Conservation (phyloP, 2,888 invertebrate genomes). For the Scaptomyza caliginosa region DNA sequence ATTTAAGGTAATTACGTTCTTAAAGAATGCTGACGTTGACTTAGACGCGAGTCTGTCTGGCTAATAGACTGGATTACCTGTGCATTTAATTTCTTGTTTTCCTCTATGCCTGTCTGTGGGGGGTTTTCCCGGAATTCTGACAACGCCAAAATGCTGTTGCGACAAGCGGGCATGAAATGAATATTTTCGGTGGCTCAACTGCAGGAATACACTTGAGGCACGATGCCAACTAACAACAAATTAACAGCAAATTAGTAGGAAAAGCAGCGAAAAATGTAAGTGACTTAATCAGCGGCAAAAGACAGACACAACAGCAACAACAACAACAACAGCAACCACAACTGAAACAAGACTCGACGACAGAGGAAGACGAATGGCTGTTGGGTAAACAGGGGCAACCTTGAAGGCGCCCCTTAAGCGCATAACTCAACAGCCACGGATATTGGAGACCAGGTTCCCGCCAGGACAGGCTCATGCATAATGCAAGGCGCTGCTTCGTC, state of each 20-base stretch:
- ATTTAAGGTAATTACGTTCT: constrained; percentile 1
- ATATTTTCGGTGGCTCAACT: constrained; percentile 7
- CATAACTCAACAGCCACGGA: constrained; percentile 61
- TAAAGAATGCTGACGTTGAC: constrained; percentile 38
- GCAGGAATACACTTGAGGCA: neutral
- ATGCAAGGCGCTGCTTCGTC: constrained; percentile 57
- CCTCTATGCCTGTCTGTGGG: constrained; percentile 12
- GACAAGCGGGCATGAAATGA: constrained; percentile 41
- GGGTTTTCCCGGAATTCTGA: constrained; percentile 73
- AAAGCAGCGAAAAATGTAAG: constrained; percentile 60
- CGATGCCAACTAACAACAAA: constrained; percentile 54
- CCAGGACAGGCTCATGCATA: constrained; percentile 65
- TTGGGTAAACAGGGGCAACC: constrained; percentile 44
- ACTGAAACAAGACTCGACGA: neutral
- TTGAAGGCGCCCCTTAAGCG: constrained; percentile 73
- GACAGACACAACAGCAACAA: neutral
- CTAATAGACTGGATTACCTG: constrained; percentile 7
- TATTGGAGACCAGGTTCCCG: constrained; percentile 6
- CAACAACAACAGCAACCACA: neutral
- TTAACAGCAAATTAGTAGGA: constrained; percentile 74
- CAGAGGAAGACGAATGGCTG: neutral
- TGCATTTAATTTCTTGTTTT: constrained; percentile 11
- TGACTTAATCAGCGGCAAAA: constrained; percentile 66
- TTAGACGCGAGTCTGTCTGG: constrained; percentile 7
- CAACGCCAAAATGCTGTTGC: constrained; percentile 41